Percentiles rank a stretch among this genome's conserved stretches.
phyloP scores from a whole-genome alignment of 2,113 vertebrate genomes.

The Alectura lathami region DNA sequence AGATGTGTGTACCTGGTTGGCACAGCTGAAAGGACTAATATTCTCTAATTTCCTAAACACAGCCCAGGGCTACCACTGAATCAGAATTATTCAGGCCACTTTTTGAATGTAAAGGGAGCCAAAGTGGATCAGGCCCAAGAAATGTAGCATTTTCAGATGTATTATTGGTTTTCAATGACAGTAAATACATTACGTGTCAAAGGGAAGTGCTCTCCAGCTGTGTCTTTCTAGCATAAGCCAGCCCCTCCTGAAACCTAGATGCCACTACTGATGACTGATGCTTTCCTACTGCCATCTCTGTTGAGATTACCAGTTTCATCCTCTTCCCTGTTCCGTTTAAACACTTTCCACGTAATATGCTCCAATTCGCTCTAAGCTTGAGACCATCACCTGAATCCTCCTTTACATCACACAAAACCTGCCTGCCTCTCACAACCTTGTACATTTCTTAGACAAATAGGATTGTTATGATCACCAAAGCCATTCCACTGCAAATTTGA shows the following conservation, averaged over 20 bases:
- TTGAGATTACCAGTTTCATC: background rate
- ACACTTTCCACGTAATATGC: background rate
- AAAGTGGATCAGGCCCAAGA: background rate
- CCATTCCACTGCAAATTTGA: background rate
- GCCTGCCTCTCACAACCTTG: background rate
- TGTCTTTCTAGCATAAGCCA: background rate
- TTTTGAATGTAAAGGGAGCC: background rate
- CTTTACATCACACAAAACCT: background rate
- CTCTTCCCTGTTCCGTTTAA: background rate
- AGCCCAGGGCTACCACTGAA: background rate
- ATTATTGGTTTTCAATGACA: background rate
- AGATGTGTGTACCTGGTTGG: background rate
- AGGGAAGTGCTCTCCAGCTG: background rate
- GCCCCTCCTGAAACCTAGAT: background rate
- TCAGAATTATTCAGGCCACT: background rate
- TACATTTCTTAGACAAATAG: background rate
- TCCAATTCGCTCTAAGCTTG: background rate
- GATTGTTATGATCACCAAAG: background rate
- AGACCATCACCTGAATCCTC: background rate
- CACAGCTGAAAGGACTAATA: background rate
- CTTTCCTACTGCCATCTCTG: background rate
- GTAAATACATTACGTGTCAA: background rate
- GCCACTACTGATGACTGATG: background rate
- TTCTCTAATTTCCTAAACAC: background rate
- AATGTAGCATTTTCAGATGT: background rate